Percentiles rank a stretch among this genome's conserved stretches.
phyloP scores from a whole-genome alignment of 2,888 invertebrate species.

The Tetranychus piercei region DNA sequence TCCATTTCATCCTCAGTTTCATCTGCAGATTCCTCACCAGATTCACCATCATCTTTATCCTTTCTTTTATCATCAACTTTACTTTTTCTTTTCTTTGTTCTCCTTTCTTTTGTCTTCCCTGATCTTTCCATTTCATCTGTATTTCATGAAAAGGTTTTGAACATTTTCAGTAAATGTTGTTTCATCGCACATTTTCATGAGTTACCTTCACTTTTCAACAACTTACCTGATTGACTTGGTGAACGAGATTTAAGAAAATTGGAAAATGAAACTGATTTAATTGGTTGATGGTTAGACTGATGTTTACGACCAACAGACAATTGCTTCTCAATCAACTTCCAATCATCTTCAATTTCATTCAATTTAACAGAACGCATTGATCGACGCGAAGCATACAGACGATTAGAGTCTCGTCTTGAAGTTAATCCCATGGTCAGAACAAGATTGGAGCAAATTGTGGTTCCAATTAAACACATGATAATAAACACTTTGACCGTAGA shows the following conservation, averaged over 20 bases:
- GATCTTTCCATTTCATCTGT: slow-evolving; percentile 13
- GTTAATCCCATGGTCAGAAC: neutral
- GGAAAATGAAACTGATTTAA: neutral
- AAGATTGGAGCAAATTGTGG: neutral
- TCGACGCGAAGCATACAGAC: neutral
- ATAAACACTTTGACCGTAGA: neutral
- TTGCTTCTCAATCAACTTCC: neutral
- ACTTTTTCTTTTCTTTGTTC: slow-evolving; percentile 7
- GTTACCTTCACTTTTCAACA: neutral
- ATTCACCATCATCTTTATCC: slow-evolving; percentile 28
- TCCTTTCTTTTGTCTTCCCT: slow-evolving; percentile 13
- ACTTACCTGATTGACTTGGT: neutral
- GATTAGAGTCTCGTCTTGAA: neutral
- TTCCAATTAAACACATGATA: neutral
- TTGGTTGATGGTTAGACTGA: neutral
- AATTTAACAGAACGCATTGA: neutral
- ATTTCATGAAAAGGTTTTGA: neutral
- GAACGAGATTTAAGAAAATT: neutral
- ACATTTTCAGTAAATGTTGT: too few species aligned
- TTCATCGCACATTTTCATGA: too few species aligned
- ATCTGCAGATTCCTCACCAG: slow-evolving; percentile 23
- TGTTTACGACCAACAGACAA: neutral
- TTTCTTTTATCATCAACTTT: slow-evolving; percentile 20
- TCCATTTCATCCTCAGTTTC: neutral
- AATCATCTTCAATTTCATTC: neutral